Percentiles rank a stretch among this genome's conserved stretches.
Conservation (phyloP, 2,113 vertebrate genomes). For the Cranoglanis bouderius region DNA sequence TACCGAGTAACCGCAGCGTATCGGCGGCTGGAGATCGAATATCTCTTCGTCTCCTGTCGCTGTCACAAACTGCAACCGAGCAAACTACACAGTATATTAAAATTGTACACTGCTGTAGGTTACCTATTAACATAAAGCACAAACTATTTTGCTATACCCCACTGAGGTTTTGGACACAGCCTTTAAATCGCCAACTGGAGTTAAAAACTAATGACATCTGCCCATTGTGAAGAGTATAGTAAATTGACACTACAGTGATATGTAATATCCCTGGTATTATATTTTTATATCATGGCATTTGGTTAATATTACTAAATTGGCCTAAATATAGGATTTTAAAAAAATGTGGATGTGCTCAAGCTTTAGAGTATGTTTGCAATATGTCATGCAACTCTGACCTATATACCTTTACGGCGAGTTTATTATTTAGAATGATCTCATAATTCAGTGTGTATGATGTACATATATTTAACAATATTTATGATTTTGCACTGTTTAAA, state of each 20-base stretch:
- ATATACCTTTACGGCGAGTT: neutral
- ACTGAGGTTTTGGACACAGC: neutral
- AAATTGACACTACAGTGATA: neutral
- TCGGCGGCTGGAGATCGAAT: neutral
- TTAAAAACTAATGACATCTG: neutral
- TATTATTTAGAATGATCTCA: neutral
- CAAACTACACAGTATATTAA: neutral
- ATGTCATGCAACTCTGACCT: neutral
- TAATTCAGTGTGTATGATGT: neutral
- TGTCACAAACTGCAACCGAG: neutral
- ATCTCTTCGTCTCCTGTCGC: neutral
- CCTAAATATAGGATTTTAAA: neutral
- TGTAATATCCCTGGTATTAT: neutral
- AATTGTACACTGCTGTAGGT: neutral
- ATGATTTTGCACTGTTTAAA: neutral
- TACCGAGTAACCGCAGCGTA: neutral
- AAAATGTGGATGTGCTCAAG: neutral
- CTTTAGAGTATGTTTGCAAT: neutral
- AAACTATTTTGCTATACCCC: too few relatives aligned
- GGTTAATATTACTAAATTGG: neutral
- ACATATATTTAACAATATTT: neutral
- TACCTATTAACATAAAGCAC: neutral
- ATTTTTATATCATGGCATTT: neutral
- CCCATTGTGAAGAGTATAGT: neutral
- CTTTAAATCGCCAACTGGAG: neutral